These are phyloP conservation scores for Myioborus melanocephalus DNA, from an alignment of 2,797 vertebrate species.

Conservation along the genomic window DNA sequence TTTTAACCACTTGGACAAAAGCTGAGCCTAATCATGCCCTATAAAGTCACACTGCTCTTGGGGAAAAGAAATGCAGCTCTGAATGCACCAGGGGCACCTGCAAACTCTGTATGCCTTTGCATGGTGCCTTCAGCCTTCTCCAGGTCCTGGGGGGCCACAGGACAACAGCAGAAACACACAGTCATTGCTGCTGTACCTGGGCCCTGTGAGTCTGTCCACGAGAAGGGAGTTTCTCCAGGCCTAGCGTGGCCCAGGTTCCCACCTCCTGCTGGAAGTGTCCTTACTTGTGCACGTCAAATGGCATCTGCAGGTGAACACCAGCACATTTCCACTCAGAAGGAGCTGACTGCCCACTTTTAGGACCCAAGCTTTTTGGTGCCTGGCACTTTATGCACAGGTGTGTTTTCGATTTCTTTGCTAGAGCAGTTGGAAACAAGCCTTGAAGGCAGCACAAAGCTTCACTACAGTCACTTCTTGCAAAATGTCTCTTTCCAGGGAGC, in stretches of 20 bases:
- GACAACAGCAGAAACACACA: background rate
- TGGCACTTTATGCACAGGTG: accelerated
- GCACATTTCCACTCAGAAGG: accelerated
- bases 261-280: background rate
- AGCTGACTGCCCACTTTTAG: accelerated
- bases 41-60: accelerated
- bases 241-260: accelerated
- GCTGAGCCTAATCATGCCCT: background rate
- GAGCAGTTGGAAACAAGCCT: background rate
- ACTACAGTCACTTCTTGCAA: slow-evolving; percentile 39
- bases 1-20: background rate
- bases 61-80: background rate
- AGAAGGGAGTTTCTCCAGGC: background rate
- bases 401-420: background rate
- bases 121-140: accelerated
- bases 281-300: background rate
- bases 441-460: background rate
- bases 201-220: accelerated
- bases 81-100: background rate
- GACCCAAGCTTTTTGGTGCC: background rate
- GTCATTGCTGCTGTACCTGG: background rate
- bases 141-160: background rate
- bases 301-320: accelerated
- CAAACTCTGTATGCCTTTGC: background rate
- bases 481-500: slow-evolving; percentile 79